A percentile compares a stretch with the other conserved stretches of the same genome.
Conservation (phyloP, 2,888 invertebrate species). For the Acrobeloides nanus region DNA sequence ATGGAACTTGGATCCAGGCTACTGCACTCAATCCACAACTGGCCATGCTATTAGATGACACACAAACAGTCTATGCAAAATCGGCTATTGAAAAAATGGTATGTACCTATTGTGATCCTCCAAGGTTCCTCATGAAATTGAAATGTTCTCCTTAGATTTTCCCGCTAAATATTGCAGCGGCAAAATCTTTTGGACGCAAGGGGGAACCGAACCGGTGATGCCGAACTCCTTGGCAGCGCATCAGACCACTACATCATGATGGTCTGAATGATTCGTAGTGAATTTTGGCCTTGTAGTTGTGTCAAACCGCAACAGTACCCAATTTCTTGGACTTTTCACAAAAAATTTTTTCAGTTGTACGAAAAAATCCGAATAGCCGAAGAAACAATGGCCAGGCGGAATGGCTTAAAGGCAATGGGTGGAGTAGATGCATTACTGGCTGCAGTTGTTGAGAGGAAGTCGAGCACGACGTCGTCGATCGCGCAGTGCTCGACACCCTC, state of each 20-base stretch:
- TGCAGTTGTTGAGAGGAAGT: constrained; percentile 30
- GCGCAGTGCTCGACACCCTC: constrained; percentile 3
- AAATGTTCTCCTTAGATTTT: too few species aligned
- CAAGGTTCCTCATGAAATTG: too few species aligned
- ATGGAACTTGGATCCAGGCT: constrained; percentile 27
- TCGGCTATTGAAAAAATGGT: constrained; percentile 27
- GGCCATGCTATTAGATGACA: constrained; percentile 28
- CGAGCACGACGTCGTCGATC: constrained; percentile 15
- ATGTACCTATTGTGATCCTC: constrained; percentile 7
- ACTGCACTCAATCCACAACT: constrained; percentile 46
- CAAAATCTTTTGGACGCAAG: too few species aligned
- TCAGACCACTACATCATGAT: too few species aligned
- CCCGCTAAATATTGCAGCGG: too few species aligned
- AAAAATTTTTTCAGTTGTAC: constrained; percentile 14
- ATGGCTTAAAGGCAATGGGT: constrained; percentile 11
- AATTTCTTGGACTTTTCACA: too few species aligned
- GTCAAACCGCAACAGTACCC: too few species aligned
- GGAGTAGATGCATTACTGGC: constrained; percentile 39
- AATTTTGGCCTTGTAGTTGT: too few species aligned
- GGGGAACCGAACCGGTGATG: too few species aligned
- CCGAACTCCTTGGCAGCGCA: too few species aligned
- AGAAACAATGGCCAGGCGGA: constrained; percentile 6
- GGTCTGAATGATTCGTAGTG: too few species aligned
- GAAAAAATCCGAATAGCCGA: constrained; percentile 16
- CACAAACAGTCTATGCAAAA: constrained; percentile 32